phyloP scores from a whole-genome alignment of 2,888 invertebrate species.

The Anoplius nigerrimus region DNA sequence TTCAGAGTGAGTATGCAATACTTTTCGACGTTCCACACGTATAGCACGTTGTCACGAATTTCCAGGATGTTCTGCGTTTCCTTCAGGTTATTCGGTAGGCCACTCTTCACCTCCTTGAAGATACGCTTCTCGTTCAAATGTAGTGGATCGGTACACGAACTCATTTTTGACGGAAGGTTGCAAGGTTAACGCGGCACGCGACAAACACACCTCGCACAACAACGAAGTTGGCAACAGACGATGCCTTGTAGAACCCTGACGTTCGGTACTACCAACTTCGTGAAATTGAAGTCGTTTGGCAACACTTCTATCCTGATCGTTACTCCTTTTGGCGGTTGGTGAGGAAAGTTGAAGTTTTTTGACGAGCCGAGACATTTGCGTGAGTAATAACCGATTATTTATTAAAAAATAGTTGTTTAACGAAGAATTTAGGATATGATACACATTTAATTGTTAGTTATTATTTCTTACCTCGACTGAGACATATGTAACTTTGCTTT shows the following conservation, averaged over 20 bases:
- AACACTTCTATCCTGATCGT: too few species aligned
- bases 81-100: conserved; percentile 77
- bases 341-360: too few species aligned
- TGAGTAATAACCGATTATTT: too few species aligned
- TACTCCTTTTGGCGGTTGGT: background rate
- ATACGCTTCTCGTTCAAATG: conserved; percentile 79
- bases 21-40: conserved; percentile 81
- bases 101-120: conserved; percentile 78
- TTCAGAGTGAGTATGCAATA: conserved; percentile 81
- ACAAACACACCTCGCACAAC: conserved; percentile 52
- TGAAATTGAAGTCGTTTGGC: background rate
- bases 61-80: conserved; percentile 81
- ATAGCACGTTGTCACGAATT: conserved; percentile 82
- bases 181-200: conserved; percentile 12
- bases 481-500: too few species aligned
- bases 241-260: background rate
- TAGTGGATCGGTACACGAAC: conserved; percentile 78
- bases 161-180: conserved; percentile 74
- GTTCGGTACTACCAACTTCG: background rate
- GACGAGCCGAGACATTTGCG: too few species aligned
- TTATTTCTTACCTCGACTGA: too few species aligned
- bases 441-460: too few species aligned
- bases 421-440: too few species aligned
- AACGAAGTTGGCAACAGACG: conserved; percentile 57
- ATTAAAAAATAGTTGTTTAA: too few species aligned